These are phyloP conservation scores for Platycnemis pennipes DNA, from an alignment of 2,888 invertebrate genomes.

Conservation along the genomic window DNA sequence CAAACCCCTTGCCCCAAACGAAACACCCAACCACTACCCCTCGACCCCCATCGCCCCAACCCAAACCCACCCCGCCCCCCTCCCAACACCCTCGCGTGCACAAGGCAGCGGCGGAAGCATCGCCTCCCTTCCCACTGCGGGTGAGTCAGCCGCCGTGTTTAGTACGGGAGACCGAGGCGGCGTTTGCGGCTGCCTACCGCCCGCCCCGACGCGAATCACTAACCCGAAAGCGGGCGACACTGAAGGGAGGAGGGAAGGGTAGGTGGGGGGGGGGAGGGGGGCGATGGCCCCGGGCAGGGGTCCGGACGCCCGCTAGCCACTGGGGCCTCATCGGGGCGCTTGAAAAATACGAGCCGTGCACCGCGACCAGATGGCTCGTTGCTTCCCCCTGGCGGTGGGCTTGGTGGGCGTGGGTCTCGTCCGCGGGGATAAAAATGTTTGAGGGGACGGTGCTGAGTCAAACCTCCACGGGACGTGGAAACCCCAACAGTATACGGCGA, in stretches of 20 bases:
- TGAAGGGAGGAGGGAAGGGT: not conserved
- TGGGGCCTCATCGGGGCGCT: not conserved
- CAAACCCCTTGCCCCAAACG: not conserved
- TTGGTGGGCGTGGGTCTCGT: too few species aligned
- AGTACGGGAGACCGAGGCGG: not conserved
- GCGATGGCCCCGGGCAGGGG: not conserved
- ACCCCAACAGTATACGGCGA: too few species aligned
- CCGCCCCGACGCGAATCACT: not conserved
- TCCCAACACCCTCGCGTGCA: not conserved
- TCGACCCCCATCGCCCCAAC: not conserved
- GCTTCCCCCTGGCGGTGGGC: too few species aligned
- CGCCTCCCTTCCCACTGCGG: not conserved
- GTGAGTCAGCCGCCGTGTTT: slow-evolving; percentile 1
- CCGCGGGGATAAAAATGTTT: too few species aligned
- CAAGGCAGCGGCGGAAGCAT: not conserved
- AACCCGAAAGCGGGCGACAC: not conserved
- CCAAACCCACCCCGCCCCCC: not conserved
- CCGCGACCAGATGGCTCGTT: not conserved
- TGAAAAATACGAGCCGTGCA: not conserved
- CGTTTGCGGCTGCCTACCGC: too few species aligned
- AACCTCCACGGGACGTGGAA: too few species aligned
- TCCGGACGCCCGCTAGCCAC: not conserved
- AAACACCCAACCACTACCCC: not conserved
- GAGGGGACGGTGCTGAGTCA: too few species aligned
- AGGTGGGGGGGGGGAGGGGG: not conserved